A percentile compares a stretch with the other conserved stretches of the same genome.
Conservation (phyloP, 1,140 invertebrate genomes). For the Cherax destructor region DNA sequence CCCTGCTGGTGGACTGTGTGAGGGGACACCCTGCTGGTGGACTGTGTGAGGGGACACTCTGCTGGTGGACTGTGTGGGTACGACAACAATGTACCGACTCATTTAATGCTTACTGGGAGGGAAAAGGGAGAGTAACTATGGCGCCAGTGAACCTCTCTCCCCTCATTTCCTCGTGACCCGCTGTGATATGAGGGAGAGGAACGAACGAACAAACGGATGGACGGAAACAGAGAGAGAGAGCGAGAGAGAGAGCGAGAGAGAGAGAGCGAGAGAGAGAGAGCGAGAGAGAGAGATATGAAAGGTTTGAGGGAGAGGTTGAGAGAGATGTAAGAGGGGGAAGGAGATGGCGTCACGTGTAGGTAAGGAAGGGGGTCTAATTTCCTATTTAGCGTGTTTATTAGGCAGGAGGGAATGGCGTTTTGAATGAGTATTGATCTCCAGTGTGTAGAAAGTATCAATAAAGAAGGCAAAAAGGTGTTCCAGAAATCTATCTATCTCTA, state of each 20-base stretch:
- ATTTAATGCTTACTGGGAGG: conserved; percentile 13
- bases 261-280: too few relatives aligned
- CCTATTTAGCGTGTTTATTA: too few relatives aligned
- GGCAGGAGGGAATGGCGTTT: too few relatives aligned
- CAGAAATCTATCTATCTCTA: too few relatives aligned
- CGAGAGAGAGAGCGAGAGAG: not conserved
- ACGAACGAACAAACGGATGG: too few relatives aligned
- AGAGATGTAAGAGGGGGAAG: not conserved
- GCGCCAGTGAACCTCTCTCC: conserved; percentile 19
- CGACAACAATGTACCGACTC: conserved; percentile 40
- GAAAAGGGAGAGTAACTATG: not conserved
- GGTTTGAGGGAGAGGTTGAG: too few relatives aligned
- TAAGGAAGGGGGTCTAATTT: too few relatives aligned
- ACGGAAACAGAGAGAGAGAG: too few relatives aligned
- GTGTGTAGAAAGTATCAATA: too few relatives aligned
- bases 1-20: not conserved
- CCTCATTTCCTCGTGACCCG: not conserved
- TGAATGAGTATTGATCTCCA: too few relatives aligned
- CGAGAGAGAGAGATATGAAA: not conserved
- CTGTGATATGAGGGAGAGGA: not conserved
- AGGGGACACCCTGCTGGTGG: not conserved
- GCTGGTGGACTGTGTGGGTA: not conserved
- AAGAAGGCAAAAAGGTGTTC: too few relatives aligned
- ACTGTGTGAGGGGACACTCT: not conserved
- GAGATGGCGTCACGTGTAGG: too few relatives aligned